Base-by-base conservation (phyloP, 2,888 invertebrate genomes). In the Hirtodrosophila histrioides region DNA sequence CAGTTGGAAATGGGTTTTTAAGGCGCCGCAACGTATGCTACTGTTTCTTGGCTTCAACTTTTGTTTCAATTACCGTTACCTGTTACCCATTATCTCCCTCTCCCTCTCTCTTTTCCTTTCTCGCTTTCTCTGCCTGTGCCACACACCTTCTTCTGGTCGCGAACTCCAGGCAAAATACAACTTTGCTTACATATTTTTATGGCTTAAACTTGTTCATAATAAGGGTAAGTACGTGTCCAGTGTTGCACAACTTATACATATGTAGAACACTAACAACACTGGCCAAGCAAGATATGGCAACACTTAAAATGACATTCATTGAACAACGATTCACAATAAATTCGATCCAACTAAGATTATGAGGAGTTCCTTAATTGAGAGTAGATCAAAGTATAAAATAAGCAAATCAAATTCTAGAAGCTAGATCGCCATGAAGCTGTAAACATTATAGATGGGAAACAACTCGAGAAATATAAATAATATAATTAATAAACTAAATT, bases 1-100 rank as follows among this genome's bases (percentile, higher is more conserved):
- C 83, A 86, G 82, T 86, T 86, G 86, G 80, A 83, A 82, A 82
- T 86, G 82, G 82, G 83, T 82, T 86, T 82, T 82, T 86, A 82
- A 82, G 83, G 83, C 78, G 86, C 75, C 82, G 73, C 80, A 86
- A 80, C 83, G 83, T 85, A 85, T 85, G 86, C 80, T 82, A 44
- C 81, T 62, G 67, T 79, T 85, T 69, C 82, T 82, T 84, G 75
- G 77, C 80, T 69, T 72, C 75, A 86, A 83, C 78, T 82, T 82
- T 83, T 83, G 86, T 82, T 82, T 82, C 82, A 82, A 82, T 82
- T 82, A 82, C 82, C 78, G 51, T 75, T 86, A 82, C 82, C 82
- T 82, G 82, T 80, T 86, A 86, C 64, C 75, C 17, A 17, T 17
- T 27, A 27, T 39, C 33, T 17, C 23, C 7, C 9, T 9, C 40